Evolutionary conservation across 2,888 invertebrate genomes (phyloP).

Genomic region (Octodonta nipae): DNA sequence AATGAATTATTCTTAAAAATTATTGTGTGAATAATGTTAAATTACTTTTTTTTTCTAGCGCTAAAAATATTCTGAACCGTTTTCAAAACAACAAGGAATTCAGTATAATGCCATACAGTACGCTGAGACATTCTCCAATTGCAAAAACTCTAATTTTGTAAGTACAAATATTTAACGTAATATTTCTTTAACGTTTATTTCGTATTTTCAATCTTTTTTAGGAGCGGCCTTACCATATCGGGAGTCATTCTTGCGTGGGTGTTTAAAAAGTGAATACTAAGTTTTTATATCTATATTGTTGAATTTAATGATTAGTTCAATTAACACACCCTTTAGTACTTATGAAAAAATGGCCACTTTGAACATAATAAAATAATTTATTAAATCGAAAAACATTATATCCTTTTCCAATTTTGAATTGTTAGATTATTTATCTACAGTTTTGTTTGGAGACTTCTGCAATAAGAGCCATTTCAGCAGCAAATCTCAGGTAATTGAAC

Average conservation of each 20-base stretch:
- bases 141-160: slow-evolving; percentile 23
- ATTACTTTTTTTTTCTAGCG: slow-evolving; percentile 25
- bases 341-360: no score
- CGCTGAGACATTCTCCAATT: slow-evolving; percentile 26
- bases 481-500: no score
- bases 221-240: slow-evolving; percentile 15
- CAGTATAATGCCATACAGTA: slow-evolving; percentile 24
- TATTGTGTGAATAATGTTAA: not conserved
- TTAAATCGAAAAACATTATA: no score
- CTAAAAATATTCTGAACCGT: slow-evolving; percentile 21
- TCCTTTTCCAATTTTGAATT: no score
- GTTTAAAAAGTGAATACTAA: not conserved
- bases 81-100: slow-evolving; percentile 19
- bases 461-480: no score
- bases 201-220: slow-evolving; percentile 10
- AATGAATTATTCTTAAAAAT: not conserved
- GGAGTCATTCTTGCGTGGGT: slow-evolving; percentile 15
- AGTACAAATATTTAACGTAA: slow-evolving; percentile 15
- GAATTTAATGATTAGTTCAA: no score
- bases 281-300: no score
- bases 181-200: not conserved
- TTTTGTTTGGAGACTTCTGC: no score
- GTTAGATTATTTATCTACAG: no score
- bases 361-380: no score
- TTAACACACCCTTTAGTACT: no score